These are phyloP conservation scores for Zingel zingel DNA, from an alignment of 2,113 vertebrate species.

Conservation along the genomic window DNA sequence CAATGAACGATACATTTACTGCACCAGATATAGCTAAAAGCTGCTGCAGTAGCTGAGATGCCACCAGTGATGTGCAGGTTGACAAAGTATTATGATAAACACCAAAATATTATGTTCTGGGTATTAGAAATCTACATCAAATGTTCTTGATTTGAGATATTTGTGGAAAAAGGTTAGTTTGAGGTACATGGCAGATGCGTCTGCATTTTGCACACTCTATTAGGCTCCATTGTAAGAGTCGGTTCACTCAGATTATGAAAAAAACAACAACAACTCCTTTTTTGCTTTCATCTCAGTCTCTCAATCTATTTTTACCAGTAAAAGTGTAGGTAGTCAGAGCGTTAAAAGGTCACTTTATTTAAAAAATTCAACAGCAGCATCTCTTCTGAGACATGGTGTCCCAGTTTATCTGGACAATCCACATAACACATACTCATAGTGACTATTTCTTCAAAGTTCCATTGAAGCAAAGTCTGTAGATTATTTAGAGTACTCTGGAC, in stretches of 20 bases:
- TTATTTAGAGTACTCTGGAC: not conserved
- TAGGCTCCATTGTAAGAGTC: not conserved
- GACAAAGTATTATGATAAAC: not conserved
- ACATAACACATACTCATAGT: not conserved
- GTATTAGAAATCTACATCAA: not conserved
- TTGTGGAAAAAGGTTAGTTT: not conserved
- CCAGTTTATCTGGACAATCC: too few relatives aligned
- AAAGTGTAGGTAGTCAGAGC: not conserved
- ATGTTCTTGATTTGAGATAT: not conserved
- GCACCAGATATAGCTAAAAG: not conserved
- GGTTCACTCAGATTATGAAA: not conserved
- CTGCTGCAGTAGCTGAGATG: not conserved
- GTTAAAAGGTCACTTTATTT: not conserved
- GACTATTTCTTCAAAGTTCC: not conserved
- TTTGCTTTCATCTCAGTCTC: not conserved
- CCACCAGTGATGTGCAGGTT: not conserved
- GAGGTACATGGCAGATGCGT: not conserved
- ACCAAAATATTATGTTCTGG: not conserved
- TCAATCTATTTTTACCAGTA: not conserved
- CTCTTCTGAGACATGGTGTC: too few relatives aligned
- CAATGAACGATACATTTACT: not conserved
- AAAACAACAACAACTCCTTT: too few relatives aligned
- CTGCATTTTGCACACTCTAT: not conserved
- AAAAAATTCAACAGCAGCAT: not conserved
- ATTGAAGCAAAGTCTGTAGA: not conserved